Conservation (phyloP, 2,888 invertebrate species). For the Dichetophora obliterata region DNA sequence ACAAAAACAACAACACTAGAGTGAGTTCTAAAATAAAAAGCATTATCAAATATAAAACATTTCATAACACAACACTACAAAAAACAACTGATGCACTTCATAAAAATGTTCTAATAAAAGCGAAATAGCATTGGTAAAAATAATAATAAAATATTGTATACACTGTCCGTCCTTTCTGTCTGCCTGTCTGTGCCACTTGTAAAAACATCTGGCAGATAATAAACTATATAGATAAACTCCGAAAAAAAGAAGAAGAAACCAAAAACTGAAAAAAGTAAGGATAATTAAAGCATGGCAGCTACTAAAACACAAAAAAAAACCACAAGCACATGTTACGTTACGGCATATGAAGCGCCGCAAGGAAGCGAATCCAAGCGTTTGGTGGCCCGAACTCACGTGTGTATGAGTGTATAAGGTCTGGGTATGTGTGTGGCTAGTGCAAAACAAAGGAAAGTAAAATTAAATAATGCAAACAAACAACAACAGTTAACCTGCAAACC, state of each 20-base stretch:
- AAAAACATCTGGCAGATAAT: slow-evolving; percentile 9
- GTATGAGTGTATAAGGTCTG: neutral
- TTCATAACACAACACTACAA: neutral
- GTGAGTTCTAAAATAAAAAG: neutral
- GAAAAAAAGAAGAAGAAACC: too few species aligned
- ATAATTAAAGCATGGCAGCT: slow-evolving; percentile 26
- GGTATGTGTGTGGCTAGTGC: neutral
- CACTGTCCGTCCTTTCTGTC: neutral
- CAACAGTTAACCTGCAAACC: neutral
- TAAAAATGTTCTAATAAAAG: slow-evolving; percentile 25
- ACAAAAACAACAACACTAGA: neutral
- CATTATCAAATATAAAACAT: neutral
- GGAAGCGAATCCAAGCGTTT: slow-evolving; percentile 18
- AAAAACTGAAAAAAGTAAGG: slow-evolving; percentile 12
- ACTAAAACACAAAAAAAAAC: neutral
- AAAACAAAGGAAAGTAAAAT: neutral
- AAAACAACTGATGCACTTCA: slow-evolving; percentile 11
- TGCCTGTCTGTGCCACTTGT: neutral
- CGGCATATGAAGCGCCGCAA: slow-evolving; percentile 19
- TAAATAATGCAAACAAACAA: too few species aligned
- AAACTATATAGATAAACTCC: slow-evolving; percentile 7
- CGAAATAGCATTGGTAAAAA: neutral
- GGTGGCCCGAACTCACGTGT: neutral
- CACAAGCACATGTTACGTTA: slow-evolving; percentile 2
- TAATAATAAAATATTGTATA: neutral